Conservation (phyloP, 2,888 invertebrate species). For the Mycalesis mineus region DNA sequence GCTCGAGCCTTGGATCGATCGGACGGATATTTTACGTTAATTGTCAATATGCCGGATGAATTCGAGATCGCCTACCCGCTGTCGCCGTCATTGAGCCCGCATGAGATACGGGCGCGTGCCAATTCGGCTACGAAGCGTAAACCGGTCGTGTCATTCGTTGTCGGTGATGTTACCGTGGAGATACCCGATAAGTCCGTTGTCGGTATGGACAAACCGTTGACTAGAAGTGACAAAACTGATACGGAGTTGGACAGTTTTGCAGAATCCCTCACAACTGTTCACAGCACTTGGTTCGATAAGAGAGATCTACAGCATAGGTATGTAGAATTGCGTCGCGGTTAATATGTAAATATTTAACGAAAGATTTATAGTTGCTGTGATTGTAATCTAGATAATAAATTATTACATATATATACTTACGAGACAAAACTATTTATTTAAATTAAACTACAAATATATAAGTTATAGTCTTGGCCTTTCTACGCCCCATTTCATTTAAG, state of each 20-base stretch:
- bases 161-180: slow-evolving; percentile 64
- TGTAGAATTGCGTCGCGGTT: slow-evolving; percentile 28
- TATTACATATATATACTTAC: too few relatives aligned
- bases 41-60: slow-evolving; percentile 74
- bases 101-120: slow-evolving; percentile 78
- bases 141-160: slow-evolving; percentile 58
- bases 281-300: slow-evolving; percentile 76
- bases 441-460: too few relatives aligned
- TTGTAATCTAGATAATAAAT: too few relatives aligned
- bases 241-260: slow-evolving; percentile 76
- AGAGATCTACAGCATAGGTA: slow-evolving; percentile 80
- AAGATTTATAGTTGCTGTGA: too few relatives aligned
- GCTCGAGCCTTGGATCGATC: slow-evolving; percentile 17
- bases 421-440: too few relatives aligned
- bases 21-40: slow-evolving; percentile 10
- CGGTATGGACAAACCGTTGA: slow-evolving; percentile 60
- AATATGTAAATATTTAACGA: neutral
- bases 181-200: slow-evolving; percentile 68
- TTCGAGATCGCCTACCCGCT: slow-evolving; percentile 78
- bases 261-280: slow-evolving; percentile 67
- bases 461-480: too few relatives aligned
- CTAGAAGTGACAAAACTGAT: slow-evolving; percentile 63
- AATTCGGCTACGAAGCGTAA: slow-evolving; percentile 71
- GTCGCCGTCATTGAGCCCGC: slow-evolving; percentile 65
- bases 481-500: too few relatives aligned